Conservation (phyloP, 1,140 invertebrate species). For the Macrobrachium nipponense region DNA sequence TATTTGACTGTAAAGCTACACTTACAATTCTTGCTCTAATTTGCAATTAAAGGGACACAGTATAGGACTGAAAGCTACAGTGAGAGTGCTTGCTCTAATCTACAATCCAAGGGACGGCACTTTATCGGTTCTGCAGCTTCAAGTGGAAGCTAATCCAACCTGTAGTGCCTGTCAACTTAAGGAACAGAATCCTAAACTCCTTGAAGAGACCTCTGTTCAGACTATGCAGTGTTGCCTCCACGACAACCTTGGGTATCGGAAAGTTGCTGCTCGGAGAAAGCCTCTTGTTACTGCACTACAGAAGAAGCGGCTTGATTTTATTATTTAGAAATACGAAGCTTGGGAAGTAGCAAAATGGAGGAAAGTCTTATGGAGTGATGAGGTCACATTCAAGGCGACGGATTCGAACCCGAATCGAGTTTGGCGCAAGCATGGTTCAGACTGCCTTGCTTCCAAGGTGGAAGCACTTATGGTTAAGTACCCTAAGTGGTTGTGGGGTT, state of each 20-base stretch:
- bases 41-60: too few species aligned
- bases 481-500: too few species aligned
- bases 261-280: background rate
- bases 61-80: too few species aligned
- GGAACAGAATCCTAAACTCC: conserved; percentile 11
- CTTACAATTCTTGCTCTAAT: too few species aligned
- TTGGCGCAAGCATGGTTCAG: background rate
- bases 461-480: too few species aligned
- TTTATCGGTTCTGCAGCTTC: background rate
- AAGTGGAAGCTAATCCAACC: background rate
- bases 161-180: conserved; percentile 5
- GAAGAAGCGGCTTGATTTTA: background rate
- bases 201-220: background rate
- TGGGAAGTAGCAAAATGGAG: conserved; percentile 12
- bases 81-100: too few species aligned
- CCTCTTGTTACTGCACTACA: conserved; percentile 6
- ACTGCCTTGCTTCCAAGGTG: background rate
- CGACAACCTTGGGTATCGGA: background rate
- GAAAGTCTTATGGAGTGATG: conserved; percentile 19
- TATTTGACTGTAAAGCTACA: too few species aligned
- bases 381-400: conserved; percentile 3
- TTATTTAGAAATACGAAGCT: background rate
- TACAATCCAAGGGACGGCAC: too few species aligned
- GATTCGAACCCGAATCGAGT: background rate
- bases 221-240: background rate